Base-by-base conservation (phyloP, 2,797 vertebrate species). In the Catamblyrhynchus diadema region DNA sequence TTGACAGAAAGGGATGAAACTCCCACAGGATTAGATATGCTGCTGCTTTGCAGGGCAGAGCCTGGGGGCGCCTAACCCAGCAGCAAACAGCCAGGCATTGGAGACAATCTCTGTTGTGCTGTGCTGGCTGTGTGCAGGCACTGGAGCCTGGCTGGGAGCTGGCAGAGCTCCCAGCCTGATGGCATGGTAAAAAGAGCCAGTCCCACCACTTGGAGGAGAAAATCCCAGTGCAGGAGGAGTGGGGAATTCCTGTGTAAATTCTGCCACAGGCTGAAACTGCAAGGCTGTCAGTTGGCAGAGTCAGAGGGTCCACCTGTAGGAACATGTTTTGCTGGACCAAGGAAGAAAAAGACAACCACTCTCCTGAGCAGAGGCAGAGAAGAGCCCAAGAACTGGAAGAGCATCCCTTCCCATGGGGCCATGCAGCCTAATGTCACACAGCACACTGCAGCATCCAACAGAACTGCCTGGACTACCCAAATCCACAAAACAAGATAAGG, bases 331-430 rank as follows among this genome's bases (percentile, higher is more conserved):
- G 60, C 53, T 85, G 74, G 41, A 69, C 51, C 16, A 11, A 72
- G 32, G 39, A 77, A 73, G 56, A 47, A 70, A 67, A 95, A 82
- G 41, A 42, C 1, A 2, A 33, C 10, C 0, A 2, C 11, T 44
- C 70, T 41, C 10, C 74, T 56, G 45, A 88, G 22, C 10, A 74
- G 47, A 82, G 50, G 20, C 30, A 81, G 62, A 81, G 12, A 37
- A 42, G 23, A 78, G 19, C 30, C 16, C 2, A 8, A 44, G 33
- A 47, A 24, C 18, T n/a, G 19, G 27, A 12, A 88, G 41, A 3
- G 3, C 35, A 59, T 18, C n/a, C 14, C 41, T 39, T 71, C 28
- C 37, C 37, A 33, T 0, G 0, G 22, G 18, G 17, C 22, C 6
- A 8, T 3, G n/a, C n/a, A n/a, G n/a, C n/a, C n/a, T n/a, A n/a